Base-by-base conservation (phyloP, 1,140 invertebrate species). In the Brachystomella parvula region DNA sequence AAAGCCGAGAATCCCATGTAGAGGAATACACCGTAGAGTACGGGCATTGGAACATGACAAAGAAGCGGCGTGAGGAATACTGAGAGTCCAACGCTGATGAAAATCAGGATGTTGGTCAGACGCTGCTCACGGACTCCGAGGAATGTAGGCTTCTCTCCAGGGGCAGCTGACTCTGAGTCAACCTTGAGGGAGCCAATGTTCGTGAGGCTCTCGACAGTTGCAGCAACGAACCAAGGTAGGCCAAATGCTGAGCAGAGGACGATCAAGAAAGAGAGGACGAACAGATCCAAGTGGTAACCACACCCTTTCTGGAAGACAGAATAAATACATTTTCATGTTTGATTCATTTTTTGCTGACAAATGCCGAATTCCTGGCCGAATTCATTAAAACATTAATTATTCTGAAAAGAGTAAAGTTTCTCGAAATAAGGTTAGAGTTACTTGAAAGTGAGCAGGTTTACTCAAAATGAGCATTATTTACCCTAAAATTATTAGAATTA, bases 1-100 rank as follows among this genome's bases (percentile, higher is more conserved):
- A 86, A 75, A 17, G 84, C 82, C 24, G 83, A 82, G 26, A 84
- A 81, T 63, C 84, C 84, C 85, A 86, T 86, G 75, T 83, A 86
- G 3, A 86, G 77, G 75, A 86, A 86, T 0, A 86, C 83, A 3
- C 84, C 84, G 76, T 83, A 86, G 30, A 86, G 76, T 3, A 86
- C 84, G 2, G 84, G 82, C 83, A 86, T 84, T 1, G 71, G 70
- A 60, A 71, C 71, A 63, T 78, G 75, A 61, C 67, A 71, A 53
- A 80, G 68, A 30, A 78, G 24, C n/a, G 72, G 70, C 1, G 77
- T 79, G 44, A 79, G 70, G 58, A 79, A 75, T 2, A 79, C 74
- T 15, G 76, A 77, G 12, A 78, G 66, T 9, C 78, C 77, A 39
- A 79, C 76, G 21, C 78, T 72, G 35, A 76, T 44, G 65, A 76